Base-by-base conservation (phyloP, 2,888 invertebrate species). In the Pegoplata infirma region DNA sequence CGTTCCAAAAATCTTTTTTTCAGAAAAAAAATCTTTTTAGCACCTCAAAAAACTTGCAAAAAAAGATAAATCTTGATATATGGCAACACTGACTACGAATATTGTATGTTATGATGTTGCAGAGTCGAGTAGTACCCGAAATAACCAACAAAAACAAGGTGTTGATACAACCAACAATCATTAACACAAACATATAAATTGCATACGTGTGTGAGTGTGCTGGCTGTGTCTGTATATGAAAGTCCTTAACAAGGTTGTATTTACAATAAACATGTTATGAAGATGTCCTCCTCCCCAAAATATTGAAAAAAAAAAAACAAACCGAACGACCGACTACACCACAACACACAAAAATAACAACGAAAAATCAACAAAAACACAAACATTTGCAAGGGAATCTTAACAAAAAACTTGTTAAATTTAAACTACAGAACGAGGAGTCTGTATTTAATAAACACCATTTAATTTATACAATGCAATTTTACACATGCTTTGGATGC, bases 401-500 rank as follows among this genome's bases (percentile, higher is more conserved):
- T 2, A 40, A 75, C 63, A 76, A 63, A 76, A 71, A 66, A 21
- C 25, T 47, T 53, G 69, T 78, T 74, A 58, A 78, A 74, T 64
- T 74, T 47, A 69, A 40, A 40, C 36, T 40, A 64, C 69, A 58
- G 59, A 51, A 61, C n/a, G 23, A 8, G 5, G 16, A 17, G 56
- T 71, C 64, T 79, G 66, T 59, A 64, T 75, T 79, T 79, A 79
- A 79, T 79, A 75, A 72, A 63, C 63, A 63, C 63, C 49, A 49
- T 16, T 67, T 40, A 71, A 66, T 74, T 75, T 71, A 53, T 21
- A 69, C 53, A 61, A 56, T 51, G 61, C 17, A 23, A 53, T 21
- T n/a, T 8, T 49, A 40, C 53, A 59, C 55, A 47, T 28, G 40
- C 17, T 47, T n/a, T 21, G 32, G 47, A 47, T 28, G 32, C 72